A percentile compares a stretch with the other conserved stretches of the same genome.
Conservation (phyloP, 2,888 invertebrate species). For the Dicycla oo region DNA sequence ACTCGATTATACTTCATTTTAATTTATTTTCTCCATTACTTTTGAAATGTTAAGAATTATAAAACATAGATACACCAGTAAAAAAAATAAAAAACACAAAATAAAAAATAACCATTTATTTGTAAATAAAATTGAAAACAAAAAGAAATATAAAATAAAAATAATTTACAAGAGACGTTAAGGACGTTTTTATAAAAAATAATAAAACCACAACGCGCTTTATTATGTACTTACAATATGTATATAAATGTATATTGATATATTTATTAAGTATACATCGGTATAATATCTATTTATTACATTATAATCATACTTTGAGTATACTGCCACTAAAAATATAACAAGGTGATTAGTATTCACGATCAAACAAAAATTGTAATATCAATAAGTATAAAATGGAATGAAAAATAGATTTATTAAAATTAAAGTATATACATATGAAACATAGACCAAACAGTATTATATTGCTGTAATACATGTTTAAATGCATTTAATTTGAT, state of each 20-base stretch:
- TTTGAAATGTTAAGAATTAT: background rate
- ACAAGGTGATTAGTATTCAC: background rate
- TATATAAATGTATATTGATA: slow-evolving; percentile 48
- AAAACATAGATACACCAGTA: background rate
- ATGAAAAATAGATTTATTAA: background rate
- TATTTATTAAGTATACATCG: slow-evolving; percentile 62
- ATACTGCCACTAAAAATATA: slow-evolving; percentile 44
- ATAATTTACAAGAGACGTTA: slow-evolving; percentile 76
- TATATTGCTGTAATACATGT: background rate
- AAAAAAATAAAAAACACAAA: slow-evolving; percentile 42
- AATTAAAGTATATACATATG: background rate
- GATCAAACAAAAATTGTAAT: background rate
- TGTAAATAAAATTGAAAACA: slow-evolving; percentile 67
- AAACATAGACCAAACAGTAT: background rate
- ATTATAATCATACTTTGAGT: slow-evolving; percentile 26
- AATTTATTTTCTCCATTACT: background rate
- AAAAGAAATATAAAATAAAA: slow-evolving; percentile 64
- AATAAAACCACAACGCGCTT: slow-evolving; percentile 65
- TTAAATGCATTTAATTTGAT: slow-evolving; percentile 15
- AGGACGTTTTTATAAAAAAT: slow-evolving; percentile 61
- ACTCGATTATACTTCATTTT: background rate
- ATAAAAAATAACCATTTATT: slow-evolving; percentile 69
- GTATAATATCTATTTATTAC: slow-evolving; percentile 55
- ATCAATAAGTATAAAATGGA: background rate
- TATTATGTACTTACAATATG: slow-evolving; percentile 54